phyloP scores from a whole-genome alignment of 2,888 invertebrate species.

The Ganaspis brasiliensis region DNA sequence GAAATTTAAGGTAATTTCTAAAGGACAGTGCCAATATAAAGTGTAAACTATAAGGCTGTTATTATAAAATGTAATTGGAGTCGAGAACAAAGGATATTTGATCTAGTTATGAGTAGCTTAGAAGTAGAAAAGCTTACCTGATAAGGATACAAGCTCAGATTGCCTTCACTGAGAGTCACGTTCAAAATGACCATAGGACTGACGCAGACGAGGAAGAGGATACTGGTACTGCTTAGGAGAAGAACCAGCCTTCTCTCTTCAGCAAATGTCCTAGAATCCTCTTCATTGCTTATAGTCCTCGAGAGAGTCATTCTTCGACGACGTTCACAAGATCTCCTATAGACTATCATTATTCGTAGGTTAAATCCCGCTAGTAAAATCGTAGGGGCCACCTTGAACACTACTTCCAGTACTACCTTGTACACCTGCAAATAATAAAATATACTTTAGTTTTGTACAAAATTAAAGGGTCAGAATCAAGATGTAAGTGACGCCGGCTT shows the following conservation, averaged over 20 bases:
- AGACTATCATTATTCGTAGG: constrained; percentile 85
- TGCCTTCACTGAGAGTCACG: constrained; percentile 85
- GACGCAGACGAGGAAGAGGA: constrained; percentile 86
- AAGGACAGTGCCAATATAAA: not conserved
- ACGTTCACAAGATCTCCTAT: constrained; percentile 85
- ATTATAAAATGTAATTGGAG: not conserved
- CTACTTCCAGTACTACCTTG: constrained; percentile 84
- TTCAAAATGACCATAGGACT: constrained; percentile 88
- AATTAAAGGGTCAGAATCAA: too few species aligned
- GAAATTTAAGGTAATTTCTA: too few species aligned
- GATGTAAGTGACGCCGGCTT: too few species aligned
- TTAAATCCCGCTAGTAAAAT: constrained; percentile 85
- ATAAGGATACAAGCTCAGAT: constrained; percentile 84
- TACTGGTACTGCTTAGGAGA: constrained; percentile 85
- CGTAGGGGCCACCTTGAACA: constrained; percentile 87
- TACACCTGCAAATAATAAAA: constrained; percentile 80
- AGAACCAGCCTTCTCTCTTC: constrained; percentile 86
- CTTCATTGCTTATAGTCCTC: constrained; percentile 83
- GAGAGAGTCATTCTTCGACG: constrained; percentile 86
- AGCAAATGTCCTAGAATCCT: constrained; percentile 85
- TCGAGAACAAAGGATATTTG: not conserved
- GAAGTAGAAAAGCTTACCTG: constrained; percentile 81
- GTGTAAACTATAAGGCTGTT: not conserved
- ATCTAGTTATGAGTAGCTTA: not conserved
- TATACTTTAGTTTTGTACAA: not conserved